A percentile compares a stretch with the other conserved stretches of the same genome.
phyloP scores from a whole-genome alignment of 2,888 invertebrate genomes.

The Thelaira solivaga region DNA sequence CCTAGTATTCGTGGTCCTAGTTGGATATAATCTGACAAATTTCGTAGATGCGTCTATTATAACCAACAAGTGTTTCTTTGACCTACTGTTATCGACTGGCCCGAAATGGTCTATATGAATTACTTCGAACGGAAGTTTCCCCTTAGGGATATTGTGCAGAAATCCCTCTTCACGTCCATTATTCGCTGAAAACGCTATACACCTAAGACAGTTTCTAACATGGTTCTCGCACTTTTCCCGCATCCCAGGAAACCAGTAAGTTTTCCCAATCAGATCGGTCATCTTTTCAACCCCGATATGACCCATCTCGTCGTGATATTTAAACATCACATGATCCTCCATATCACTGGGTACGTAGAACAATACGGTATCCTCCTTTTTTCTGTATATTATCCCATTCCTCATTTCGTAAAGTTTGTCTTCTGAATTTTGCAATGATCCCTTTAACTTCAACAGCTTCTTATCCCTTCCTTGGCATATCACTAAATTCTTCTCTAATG shows the following conservation, averaged over 20 bases:
- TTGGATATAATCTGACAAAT: background rate
- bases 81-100: background rate
- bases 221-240: background rate
- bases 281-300: conserved; percentile 22
- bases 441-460: background rate
- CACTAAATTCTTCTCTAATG: conserved; percentile 42
- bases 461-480: conserved; percentile 42
- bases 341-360: background rate
- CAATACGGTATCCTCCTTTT: background rate
- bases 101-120: background rate
- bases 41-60: background rate
- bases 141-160: background rate
- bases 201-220: conserved; percentile 10
- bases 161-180: background rate
- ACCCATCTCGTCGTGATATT: conserved; percentile 20
- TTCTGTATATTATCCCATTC: conserved; percentile 15
- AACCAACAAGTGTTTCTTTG: background rate
- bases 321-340: background rate
- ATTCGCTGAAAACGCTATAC: conserved; percentile 12
- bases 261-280: background rate
- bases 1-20: background rate
- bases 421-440: conserved; percentile 1
- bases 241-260: background rate
- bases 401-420: conserved; percentile 47
- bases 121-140: background rate